Evolutionary conservation across 2,888 invertebrate species (phyloP).

Genomic region (Shargacucullia verbasci): DNA sequence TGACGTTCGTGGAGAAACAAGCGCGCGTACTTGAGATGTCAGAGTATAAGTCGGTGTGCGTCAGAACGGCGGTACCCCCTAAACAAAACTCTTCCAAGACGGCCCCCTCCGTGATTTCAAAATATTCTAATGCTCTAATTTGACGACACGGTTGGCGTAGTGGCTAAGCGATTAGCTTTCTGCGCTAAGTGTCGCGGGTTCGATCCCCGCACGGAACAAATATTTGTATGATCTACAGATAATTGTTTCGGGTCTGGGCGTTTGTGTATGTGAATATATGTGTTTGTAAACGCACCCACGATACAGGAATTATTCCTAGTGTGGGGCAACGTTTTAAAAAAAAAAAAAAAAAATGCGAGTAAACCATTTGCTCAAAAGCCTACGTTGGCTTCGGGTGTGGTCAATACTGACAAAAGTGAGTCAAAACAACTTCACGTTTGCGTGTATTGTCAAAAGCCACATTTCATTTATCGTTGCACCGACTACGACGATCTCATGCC

Average conservation of each 20-base stretch:
- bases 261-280: too few species aligned
- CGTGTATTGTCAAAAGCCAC: conserved; percentile 2
- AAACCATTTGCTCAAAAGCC: neutral
- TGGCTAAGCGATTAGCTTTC: too few species aligned
- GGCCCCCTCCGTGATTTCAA: neutral
- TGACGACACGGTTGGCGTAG: too few species aligned
- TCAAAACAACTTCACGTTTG: neutral
- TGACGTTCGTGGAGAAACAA: neutral
- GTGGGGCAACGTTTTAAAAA: too few species aligned
- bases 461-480: neutral
- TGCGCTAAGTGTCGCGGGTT: too few species aligned
- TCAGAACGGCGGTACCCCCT: neutral
- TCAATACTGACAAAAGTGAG: neutral
- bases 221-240: too few species aligned
- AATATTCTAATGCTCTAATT: too few species aligned
- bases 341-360: too few species aligned
- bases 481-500: neutral
- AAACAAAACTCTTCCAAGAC: neutral
- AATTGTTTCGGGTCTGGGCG: too few species aligned
- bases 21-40: neutral
- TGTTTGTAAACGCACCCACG: too few species aligned
- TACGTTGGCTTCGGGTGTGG: neutral
- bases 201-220: too few species aligned
- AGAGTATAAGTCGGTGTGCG: neutral
- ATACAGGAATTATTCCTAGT: too few species aligned